A percentile compares a stretch with the other conserved stretches of the same genome.
Evolutionary conservation across 2,888 invertebrate species (phyloP).

Genomic region (Cryptocephalus primarius): DNA sequence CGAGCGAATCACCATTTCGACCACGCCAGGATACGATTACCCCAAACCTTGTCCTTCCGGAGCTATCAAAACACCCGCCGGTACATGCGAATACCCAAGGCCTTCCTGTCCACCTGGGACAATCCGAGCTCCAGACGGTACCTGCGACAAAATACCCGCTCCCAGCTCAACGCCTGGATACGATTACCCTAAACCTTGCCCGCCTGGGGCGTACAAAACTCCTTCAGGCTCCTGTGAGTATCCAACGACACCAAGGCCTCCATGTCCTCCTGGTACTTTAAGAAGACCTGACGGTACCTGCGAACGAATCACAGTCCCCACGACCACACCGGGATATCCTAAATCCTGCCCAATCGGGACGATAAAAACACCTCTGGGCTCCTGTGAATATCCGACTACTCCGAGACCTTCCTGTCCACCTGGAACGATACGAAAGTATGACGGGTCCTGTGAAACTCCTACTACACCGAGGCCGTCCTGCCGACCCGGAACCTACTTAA

Average conservation of each 20-base stretch:
- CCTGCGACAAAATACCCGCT: constrained; percentile 1
- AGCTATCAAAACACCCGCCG: neutral
- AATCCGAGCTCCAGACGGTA: constrained; percentile 2
- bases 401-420: neutral
- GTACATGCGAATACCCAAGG: neutral
- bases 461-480: constrained; percentile 8
- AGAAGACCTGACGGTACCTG: constrained; percentile 8
- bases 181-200: constrained; percentile 3
- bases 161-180: neutral
- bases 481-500: constrained; percentile 9
- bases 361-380: constrained; percentile 5
- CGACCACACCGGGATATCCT: neutral
- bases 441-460: constrained; percentile 5
- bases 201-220: constrained; percentile 9
- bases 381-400: constrained; percentile 5
- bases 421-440: constrained; percentile 3
- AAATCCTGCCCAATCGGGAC: constrained; percentile 9
- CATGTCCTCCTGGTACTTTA: constrained; percentile 6
- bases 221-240: constrained; percentile 2
- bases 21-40: neutral
- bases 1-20: neutral
- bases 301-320: constrained; percentile 2
- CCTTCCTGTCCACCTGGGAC: constrained; percentile 4
- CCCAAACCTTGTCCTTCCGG: constrained; percentile 2
- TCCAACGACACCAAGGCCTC: constrained; percentile 6